phyloP scores from a whole-genome alignment of 1,140 invertebrate species.

The Drosophila orena region DNA sequence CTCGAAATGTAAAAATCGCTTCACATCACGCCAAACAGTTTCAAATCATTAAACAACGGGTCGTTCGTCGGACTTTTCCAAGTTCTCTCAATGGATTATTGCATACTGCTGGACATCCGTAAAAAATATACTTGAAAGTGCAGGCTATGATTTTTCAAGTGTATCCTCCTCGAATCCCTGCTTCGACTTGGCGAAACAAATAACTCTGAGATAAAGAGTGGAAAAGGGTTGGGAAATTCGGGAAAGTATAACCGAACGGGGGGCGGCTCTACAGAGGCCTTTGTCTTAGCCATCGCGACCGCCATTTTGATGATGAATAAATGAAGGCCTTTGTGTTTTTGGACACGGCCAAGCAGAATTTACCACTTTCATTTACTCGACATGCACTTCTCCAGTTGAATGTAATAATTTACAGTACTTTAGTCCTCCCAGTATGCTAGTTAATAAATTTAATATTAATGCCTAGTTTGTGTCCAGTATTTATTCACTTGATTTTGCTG shows the following conservation, averaged over 20 bases:
- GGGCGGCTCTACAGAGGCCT: slow-evolving; percentile 17
- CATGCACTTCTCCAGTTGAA: slow-evolving; percentile 40
- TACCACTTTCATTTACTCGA: slow-evolving; percentile 75
- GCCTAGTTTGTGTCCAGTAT: slow-evolving; percentile 9
- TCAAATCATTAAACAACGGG: background rate
- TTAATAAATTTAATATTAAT: slow-evolving; percentile 28
- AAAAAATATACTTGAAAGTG: too few species aligned
- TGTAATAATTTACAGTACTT: slow-evolving; percentile 60
- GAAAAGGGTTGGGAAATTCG: background rate
- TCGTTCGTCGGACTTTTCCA: background rate
- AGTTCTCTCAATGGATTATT: background rate
- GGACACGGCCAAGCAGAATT: slow-evolving; percentile 49
- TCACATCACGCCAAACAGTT: background rate
- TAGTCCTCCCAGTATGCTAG: background rate
- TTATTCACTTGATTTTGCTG: background rate
- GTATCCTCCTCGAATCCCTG: slow-evolving; percentile 25
- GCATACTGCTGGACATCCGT: background rate
- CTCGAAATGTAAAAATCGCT: too few species aligned
- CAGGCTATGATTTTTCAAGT: background rate
- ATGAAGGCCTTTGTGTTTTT: slow-evolving; percentile 72
- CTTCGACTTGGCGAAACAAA: slow-evolving; percentile 45
- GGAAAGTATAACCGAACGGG: background rate
- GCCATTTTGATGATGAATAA: slow-evolving; percentile 81
- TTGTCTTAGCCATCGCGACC: slow-evolving; percentile 68
- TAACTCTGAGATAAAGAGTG: slow-evolving; percentile 35